Conservation (phyloP, 2,113 vertebrate genomes). For the Ranitomeya variabilis region DNA sequence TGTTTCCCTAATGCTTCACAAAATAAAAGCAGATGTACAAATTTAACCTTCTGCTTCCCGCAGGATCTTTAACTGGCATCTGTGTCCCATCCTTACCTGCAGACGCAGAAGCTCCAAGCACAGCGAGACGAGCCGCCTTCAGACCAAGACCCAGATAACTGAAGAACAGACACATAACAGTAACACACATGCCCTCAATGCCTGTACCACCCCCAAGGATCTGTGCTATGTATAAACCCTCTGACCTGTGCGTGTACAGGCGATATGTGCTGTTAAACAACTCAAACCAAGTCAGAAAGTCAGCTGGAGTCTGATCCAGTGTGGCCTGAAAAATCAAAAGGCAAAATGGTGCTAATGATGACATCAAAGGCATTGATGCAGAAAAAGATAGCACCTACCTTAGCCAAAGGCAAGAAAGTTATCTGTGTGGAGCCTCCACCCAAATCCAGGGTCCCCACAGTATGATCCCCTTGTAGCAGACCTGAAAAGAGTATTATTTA, state of each 20-base stretch:
- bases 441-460: conserved; percentile 91
- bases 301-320: conserved; percentile 78
- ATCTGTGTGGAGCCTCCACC: conserved; percentile 98
- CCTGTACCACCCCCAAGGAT: neutral
- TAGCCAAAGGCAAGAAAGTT: conserved; percentile 89
- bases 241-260: conserved; percentile 95
- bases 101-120: conserved; percentile 85
- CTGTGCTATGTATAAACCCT: neutral
- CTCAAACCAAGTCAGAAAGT: conserved; percentile 87
- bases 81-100: conserved; percentile 76
- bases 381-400: conserved; percentile 72
- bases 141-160: conserved; percentile 97
- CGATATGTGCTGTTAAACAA: conserved; percentile 93
- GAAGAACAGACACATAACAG: conserved; percentile 54
- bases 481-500: conserved; percentile 68
- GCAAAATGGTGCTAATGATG: conserved; percentile 43
- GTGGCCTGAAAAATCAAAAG: conserved; percentile 81
- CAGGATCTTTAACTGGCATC: too few relatives aligned
- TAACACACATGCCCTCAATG: neutral
- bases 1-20: too few relatives aligned
- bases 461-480: conserved; percentile 84
- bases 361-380: neutral
- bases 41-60: too few relatives aligned
- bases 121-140: conserved; percentile 86
- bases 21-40: too few relatives aligned